These are phyloP conservation scores for Neomonachus schauinslandi DNA, from an alignment of 2,113 vertebrate genomes.

Conservation along the genomic window DNA sequence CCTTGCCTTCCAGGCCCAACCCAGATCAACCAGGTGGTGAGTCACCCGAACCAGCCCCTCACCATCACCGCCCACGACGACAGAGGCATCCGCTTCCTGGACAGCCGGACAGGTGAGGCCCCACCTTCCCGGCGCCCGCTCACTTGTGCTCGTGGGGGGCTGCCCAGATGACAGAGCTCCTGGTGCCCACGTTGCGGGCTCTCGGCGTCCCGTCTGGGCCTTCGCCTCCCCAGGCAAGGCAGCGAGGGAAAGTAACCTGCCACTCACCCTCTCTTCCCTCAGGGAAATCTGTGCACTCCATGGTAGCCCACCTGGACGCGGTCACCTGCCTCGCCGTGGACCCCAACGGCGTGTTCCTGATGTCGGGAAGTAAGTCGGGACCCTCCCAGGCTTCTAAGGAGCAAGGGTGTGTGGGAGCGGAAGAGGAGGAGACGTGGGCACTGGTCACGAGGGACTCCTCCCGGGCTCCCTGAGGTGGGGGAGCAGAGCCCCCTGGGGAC, in stretches of 20 bases:
- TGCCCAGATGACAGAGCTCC: neutral
- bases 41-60: slow-evolving; percentile 91
- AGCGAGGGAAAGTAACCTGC: neutral
- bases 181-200: fast-evolving
- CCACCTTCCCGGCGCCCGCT: fast-evolving
- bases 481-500: neutral
- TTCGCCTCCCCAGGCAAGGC: neutral
- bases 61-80: slow-evolving; percentile 94
- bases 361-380: slow-evolving; percentile 92
- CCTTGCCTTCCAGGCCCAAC: slow-evolving; percentile 86
- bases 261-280: neutral
- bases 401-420: neutral
- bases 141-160: fast-evolving
- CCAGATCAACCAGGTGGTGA: slow-evolving; percentile 93
- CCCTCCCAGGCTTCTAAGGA: neutral
- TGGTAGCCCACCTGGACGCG: slow-evolving; percentile 95
- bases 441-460: neutral
- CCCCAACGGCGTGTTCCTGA: slow-evolving; percentile 94
- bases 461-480: fast-evolving
- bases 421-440: neutral
- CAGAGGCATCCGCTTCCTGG: slow-evolving; percentile 93
- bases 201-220: neutral
- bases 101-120: slow-evolving; percentile 91
- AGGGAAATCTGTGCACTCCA: slow-evolving; percentile 93
- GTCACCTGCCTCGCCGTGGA: slow-evolving; percentile 95